Evolutionary conservation across 2,113 vertebrate genomes (phyloP).

Genomic region (Nyctereutes procyonoides): DNA sequence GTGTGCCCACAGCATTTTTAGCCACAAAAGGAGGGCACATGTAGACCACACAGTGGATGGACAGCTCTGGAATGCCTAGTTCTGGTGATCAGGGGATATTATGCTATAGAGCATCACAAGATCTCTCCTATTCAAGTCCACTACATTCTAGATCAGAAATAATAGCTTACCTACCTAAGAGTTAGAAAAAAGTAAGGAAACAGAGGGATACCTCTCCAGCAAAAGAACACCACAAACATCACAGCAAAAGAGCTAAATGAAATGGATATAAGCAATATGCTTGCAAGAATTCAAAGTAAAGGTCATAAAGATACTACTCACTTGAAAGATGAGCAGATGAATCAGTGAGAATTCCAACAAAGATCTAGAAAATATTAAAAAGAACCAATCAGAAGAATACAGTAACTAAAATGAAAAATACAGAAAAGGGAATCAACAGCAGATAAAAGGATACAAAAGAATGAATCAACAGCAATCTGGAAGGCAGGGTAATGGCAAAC

Average conservation of each 20-base stretch:
- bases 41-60: neutral
- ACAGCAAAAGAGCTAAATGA: neutral
- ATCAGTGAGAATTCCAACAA: neutral
- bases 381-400: neutral
- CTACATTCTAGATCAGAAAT: neutral
- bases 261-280: neutral
- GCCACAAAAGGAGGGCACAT: neutral
- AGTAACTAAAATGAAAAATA: neutral
- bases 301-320: neutral
- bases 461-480: neutral
- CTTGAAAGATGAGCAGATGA: neutral
- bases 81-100: neutral
- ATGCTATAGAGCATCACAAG: neutral
- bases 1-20: neutral
- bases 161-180: neutral
- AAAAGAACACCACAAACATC: neutral
- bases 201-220: neutral
- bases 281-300: neutral
- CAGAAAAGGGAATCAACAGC: neutral
- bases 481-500: neutral
- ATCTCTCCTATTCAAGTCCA: neutral
- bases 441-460: neutral
- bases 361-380: neutral
- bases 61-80: neutral
- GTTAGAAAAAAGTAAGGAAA: neutral